phyloP scores from a whole-genome alignment of 1,140 invertebrate genomes.

The Lepidurus packardi region DNA sequence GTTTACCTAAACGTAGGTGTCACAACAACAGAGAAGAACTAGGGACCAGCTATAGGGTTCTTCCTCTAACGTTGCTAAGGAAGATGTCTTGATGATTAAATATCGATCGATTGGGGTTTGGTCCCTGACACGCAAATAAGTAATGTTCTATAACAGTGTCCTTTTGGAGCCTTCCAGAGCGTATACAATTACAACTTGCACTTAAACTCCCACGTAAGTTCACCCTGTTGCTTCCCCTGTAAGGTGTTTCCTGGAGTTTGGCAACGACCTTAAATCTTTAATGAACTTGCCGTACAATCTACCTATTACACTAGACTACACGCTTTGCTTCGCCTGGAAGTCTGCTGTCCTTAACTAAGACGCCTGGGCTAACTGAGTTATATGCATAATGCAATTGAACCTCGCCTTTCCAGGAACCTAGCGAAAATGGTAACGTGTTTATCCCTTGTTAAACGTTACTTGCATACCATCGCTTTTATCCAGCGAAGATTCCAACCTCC shows the following conservation, averaged over 20 bases:
- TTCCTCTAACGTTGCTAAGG: not conserved
- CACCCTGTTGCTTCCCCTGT: not conserved
- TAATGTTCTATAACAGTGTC: not conserved
- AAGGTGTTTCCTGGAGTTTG: not conserved
- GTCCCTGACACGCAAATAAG: not conserved
- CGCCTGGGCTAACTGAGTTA: too few species aligned
- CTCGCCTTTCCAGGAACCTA: too few species aligned
- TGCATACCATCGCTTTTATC: too few species aligned
- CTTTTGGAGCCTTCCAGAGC: not conserved
- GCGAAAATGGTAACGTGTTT: too few species aligned
- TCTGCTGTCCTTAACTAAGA: too few species aligned
- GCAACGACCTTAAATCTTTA: not conserved
- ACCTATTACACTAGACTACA: too few species aligned
- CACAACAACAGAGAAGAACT: not conserved
- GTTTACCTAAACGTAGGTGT: not conserved
- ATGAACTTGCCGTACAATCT: not conserved
- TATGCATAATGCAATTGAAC: too few species aligned
- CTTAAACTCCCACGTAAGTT: not conserved
- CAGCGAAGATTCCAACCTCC: too few species aligned
- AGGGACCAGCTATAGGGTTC: not conserved
- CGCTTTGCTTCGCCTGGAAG: too few species aligned
- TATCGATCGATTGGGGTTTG: constrained; percentile 6
- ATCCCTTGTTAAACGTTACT: too few species aligned
- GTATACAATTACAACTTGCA: not conserved
- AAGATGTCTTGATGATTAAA: not conserved